Percentiles rank a stretch among this genome's conserved stretches.
Evolutionary conservation across 2,113 vertebrate genomes (phyloP).

Genomic region (Megaleporinus macrocephalus): DNA sequence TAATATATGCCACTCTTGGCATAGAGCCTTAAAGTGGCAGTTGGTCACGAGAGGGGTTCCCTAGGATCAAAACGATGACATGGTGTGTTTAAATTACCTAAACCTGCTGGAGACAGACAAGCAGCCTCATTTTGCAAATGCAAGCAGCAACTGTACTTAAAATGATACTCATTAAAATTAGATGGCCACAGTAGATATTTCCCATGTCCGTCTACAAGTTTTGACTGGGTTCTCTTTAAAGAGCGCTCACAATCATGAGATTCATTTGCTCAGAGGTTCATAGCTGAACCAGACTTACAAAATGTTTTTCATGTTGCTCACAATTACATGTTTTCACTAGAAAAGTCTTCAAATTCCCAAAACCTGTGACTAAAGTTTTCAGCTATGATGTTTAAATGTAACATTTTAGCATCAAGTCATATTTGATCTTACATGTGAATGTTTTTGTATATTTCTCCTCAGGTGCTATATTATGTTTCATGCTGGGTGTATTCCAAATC

Average conservation of each 20-base stretch:
- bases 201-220: too few species aligned
- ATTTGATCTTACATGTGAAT: background rate
- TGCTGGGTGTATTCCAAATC: slow-evolving; percentile 92
- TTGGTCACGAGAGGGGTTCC: slow-evolving; percentile 6
- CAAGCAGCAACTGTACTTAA: background rate
- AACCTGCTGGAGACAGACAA: slow-evolving; percentile 20
- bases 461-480: slow-evolving; percentile 96
- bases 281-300: too few species aligned
- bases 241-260: too few species aligned
- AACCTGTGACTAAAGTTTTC: too few species aligned
- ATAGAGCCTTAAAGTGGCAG: slow-evolving; percentile 12
- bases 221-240: too few species aligned
- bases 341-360: too few species aligned
- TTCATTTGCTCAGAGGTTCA: too few species aligned
- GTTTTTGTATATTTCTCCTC: slow-evolving; percentile 49
- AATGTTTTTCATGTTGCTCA: too few species aligned
- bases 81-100: slow-evolving; percentile 21
- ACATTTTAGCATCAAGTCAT: background rate
- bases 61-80: slow-evolving; percentile 4
- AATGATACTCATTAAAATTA: too few species aligned
- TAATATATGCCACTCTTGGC: slow-evolving; percentile 30
- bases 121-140: background rate
- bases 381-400: too few species aligned
- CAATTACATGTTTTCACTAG: too few species aligned
- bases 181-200: too few species aligned